Conservation (phyloP, 2,797 vertebrate genomes). For the Sebastes melanostomus region DNA sequence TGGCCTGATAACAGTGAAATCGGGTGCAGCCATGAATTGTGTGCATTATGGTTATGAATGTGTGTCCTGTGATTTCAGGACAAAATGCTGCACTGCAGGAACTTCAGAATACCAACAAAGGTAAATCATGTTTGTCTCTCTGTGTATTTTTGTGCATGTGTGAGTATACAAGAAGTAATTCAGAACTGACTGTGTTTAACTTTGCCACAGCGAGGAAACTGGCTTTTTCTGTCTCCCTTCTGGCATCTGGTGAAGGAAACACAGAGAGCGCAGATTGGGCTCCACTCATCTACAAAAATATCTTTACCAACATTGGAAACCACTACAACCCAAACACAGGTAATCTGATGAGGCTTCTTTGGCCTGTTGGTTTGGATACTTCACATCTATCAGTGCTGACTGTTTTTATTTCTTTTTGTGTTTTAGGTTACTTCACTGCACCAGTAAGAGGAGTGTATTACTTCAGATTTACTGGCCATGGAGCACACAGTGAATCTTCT, state of each 20-base stretch:
- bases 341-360: neutral
- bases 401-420: neutral
- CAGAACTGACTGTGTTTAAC: neutral
- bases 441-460: slow-evolving; percentile 37
- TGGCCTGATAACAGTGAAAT: no score
- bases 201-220: slow-evolving; percentile 32
- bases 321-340: slow-evolving; percentile 48
- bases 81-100: slow-evolving; percentile 1
- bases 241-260: slow-evolving; percentile 10
- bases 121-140: neutral
- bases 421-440: slow-evolving; percentile 47
- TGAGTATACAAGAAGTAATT: neutral
- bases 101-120: slow-evolving; percentile 16
- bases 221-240: slow-evolving; percentile 46
- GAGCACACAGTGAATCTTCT: rapidly evolving
- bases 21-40: neutral
- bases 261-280: rapidly evolving
- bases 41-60: neutral
- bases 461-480: slow-evolving; percentile 32
- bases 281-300: slow-evolving; percentile 30
- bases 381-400: neutral
- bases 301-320: slow-evolving; percentile 55
- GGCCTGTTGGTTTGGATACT: neutral
- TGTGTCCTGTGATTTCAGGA: neutral
- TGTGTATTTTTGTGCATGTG: neutral